Conservation (phyloP, 2,888 invertebrate species). For the Tortrix viridana region DNA sequence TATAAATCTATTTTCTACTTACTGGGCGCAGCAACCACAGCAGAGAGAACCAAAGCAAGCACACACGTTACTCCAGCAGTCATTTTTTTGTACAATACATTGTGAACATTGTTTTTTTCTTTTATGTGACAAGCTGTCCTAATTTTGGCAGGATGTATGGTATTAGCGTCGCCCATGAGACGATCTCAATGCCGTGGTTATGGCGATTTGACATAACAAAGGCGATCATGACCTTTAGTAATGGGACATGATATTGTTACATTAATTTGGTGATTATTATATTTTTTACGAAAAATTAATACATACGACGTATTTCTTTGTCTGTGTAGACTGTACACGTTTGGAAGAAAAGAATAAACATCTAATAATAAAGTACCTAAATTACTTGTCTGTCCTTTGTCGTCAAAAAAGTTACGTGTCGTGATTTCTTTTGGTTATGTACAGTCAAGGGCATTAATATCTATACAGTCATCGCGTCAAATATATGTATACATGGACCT, state of each 20-base stretch:
- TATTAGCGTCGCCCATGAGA: slow-evolving; percentile 6
- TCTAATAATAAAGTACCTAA: no score
- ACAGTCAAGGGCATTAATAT: no score
- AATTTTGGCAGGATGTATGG: slow-evolving; percentile 32
- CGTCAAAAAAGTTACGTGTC: no score
- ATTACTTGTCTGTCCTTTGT: no score
- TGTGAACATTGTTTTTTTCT: slow-evolving; percentile 6
- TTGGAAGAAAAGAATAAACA: no score
- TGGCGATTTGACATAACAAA: slow-evolving; percentile 36
- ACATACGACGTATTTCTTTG: no score
- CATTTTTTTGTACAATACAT: slow-evolving; percentile 19
- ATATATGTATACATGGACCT: no score
- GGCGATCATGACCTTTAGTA: slow-evolving; percentile 4
- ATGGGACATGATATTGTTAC: slow-evolving; percentile 16
- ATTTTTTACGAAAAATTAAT: no score
- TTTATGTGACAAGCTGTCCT: slow-evolving; percentile 24
- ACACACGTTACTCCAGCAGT: slow-evolving; percentile 24
- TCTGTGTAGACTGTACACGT: no score
- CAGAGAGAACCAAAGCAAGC: slow-evolving; percentile 17
- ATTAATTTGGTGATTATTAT: slow-evolving; percentile 8
- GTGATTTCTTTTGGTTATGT: no score
- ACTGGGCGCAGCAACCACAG: slow-evolving; percentile 44
- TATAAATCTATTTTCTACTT: slow-evolving; percentile 26
- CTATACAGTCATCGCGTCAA: no score
- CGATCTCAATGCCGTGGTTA: slow-evolving; percentile 21